Evolutionary conservation across 2,888 invertebrate species (phyloP), one percentile per base, ranked within the genome.

Genomic region (Anagyrus pseudococci): DNA sequence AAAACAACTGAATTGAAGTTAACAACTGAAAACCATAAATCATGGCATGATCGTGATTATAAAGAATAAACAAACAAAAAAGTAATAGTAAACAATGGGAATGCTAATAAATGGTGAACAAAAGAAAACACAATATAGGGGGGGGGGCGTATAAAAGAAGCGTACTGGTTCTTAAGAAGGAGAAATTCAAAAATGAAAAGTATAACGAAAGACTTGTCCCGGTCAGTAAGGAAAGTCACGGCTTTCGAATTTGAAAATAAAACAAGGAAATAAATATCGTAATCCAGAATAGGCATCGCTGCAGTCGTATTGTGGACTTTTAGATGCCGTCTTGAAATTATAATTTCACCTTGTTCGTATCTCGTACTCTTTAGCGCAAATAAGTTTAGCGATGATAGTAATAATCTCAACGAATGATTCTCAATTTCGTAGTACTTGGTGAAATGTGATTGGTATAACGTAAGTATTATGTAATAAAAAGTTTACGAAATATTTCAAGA

Each of bases 301-400:
- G 80, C 80, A 81, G 80, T 81, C 80, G 80, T 81, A 81, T 81
- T 81, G 80, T 81, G 80, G 80, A 81, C 80, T 80, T 81, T 81
- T 81, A 80, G 80, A 81, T 80, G 80, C 80, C 80, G 69, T 73
- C 71, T 64, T 73, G 52, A 52, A 77, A 76, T 73, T 70, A 76
- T 76, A 75, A 76, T 72, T 54, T 59, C 23, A 22, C 59, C 46
- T 46, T 54, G 22, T 58, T 46, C 50, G 19, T 56, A 58, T 2
- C 25, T 19, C 60, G 58, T 62, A 58, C 63, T 55, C 41, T 59
- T 20, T 23, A 60, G 58, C 29, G 58, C 10, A 50, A 48, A 29
- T 64, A n/a, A 52, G 17, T 60, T 61, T 49, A 26, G 46, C 22
- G 56, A 58, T 61, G 46, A n/a, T n/a, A n/a, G n/a, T n/a, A n/a